phyloP scores from a whole-genome alignment of 2,797 vertebrate species.

The Enteromius radiatus region DNA sequence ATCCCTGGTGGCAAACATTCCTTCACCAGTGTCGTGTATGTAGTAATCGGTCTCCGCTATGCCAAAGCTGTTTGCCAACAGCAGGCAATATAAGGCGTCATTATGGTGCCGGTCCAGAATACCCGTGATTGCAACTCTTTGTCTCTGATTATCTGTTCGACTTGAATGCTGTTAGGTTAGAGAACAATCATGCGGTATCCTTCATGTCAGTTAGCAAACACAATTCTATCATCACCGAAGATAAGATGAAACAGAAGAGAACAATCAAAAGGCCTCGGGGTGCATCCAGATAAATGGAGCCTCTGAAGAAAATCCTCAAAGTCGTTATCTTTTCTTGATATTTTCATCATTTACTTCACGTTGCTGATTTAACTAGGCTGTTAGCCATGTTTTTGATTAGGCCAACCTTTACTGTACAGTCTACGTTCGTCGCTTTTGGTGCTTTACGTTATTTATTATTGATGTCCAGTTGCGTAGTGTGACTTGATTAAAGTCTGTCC shows the following conservation, averaged over 20 bases:
- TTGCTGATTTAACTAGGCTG: not conserved
- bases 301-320: constrained; percentile 29
- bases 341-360: not conserved
- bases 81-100: constrained; percentile 58
- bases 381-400: constrained; percentile 23
- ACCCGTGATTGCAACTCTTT: constrained; percentile 38
- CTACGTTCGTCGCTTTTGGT: not conserved
- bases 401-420: not conserved
- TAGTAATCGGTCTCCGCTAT: constrained; percentile 56
- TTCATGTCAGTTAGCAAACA: constrained; percentile 36
- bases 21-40: constrained; percentile 30
- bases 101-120: constrained; percentile 43
- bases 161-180: constrained; percentile 33
- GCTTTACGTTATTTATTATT: constrained; percentile 52
- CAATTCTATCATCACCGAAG: constrained; percentile 43
- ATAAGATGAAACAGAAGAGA: constrained; percentile 44
- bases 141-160: constrained; percentile 34
- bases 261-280: constrained; percentile 23
- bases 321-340: not conserved
- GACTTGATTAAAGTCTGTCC: constrained; percentile 52
- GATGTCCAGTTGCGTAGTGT: constrained; percentile 47
- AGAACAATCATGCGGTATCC: constrained; percentile 30
- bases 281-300: not conserved
- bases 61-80: constrained; percentile 50
- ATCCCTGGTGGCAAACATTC: constrained; percentile 29